A percentile compares a stretch with the other conserved stretches of the same genome.
Conservation (phyloP, 2,888 invertebrate genomes). For the Cepaea hortensis region DNA sequence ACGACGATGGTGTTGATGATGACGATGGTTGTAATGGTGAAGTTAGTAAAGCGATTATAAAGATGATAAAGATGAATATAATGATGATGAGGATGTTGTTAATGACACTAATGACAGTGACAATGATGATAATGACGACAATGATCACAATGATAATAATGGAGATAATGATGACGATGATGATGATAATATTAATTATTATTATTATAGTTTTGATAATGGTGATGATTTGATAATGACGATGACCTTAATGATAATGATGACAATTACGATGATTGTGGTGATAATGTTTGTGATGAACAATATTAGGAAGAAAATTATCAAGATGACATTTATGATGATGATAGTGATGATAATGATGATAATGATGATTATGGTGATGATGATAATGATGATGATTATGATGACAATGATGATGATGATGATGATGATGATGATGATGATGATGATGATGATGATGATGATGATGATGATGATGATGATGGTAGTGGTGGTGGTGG, state of each 20-base stretch:
- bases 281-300: no score
- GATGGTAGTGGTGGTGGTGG: background rate
- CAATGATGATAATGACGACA: no score
- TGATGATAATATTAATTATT: conserved; percentile 17
- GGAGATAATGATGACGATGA: background rate
- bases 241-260: background rate
- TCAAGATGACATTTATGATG: no score
- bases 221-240: background rate
- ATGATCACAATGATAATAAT: no score
- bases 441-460: no score
- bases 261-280: background rate
- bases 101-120: background rate
- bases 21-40: background rate
- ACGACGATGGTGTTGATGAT: conserved; percentile 12
- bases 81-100: background rate
- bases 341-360: no score
- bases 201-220: conserved; percentile 11
- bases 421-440: no score
- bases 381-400: no score
- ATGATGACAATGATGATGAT: no score
- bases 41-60: background rate
- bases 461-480: no score
- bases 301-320: no score
- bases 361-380: no score
- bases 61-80: background rate